Evolutionary conservation across 2,113 vertebrate genomes (phyloP), one percentile per base, ranked within the genome.

Genomic region (Ceyx melanurus): DNA sequence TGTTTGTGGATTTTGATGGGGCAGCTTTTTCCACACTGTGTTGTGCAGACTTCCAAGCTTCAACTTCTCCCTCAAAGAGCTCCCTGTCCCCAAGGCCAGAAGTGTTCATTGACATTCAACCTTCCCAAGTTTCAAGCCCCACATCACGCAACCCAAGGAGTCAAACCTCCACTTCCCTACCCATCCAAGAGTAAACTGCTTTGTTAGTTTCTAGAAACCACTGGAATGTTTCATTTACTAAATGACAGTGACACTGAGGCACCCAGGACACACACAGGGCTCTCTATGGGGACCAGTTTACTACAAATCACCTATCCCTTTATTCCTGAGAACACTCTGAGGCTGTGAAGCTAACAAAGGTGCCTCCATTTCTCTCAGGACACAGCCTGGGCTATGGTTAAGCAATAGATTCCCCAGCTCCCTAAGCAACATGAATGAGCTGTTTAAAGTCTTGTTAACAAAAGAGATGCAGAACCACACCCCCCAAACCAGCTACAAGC

Each of bases 391-490:
- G 71, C 51, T 45, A 18, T 2, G n/a, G 62, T 89, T 73, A 92
- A 91, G 87, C 82, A 91, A 89, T 13, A 67, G 35, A 70, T 76
- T 50, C 50, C 50, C 8, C 80, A 68, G 48, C 87, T 80, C 86
- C 72, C 65, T 28, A 56, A 93, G 75, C 46, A 85, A 67, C 16
- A 19, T 5, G 67, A 94, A 85, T 35, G 66, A 87, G 46, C 33
- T 80, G 85, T 88, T 89, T 74, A 53, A 92, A 92, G 61, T 62
- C 82, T 74, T 54, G 29, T 81, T 93, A 92, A 93, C 82, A 88
- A 89, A 51, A 40, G 78, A 64, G 18, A 60, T 77, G 46, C 23
- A 46, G 3, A 19, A 70, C 83, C 94, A 93, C 95, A 95, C 85
- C 72, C 57, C 57, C 89, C 79, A 57, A 57, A 67, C 15, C 71